Conservation (phyloP, 1,140 invertebrate species). For the Drosophila chauvacae region DNA sequence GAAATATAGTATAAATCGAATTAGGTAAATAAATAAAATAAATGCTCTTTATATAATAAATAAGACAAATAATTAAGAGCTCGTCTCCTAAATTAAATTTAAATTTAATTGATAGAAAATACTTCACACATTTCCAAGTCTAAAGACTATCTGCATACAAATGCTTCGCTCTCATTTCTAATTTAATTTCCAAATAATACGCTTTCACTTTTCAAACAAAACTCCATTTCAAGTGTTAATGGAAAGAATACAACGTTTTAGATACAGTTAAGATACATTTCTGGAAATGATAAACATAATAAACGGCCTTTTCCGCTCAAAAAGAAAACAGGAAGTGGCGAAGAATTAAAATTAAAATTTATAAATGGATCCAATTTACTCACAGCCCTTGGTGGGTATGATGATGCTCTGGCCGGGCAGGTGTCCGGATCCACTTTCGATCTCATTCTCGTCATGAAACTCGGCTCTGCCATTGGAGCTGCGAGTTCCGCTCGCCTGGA, state of each 20-base stretch:
- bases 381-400: conserved; percentile 92
- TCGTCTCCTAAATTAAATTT: neutral
- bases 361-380: conserved; percentile 82
- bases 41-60: neutral
- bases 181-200: conserved; percentile 15
- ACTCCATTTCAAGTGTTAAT: neutral
- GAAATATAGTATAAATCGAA: conserved; percentile 4
- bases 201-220: conserved; percentile 14
- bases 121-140: neutral
- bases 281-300: neutral
- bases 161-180: conserved; percentile 3
- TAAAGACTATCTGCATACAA: conserved; percentile 4
- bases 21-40: neutral
- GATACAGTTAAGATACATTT: conserved; percentile 7
- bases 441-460: conserved; percentile 69
- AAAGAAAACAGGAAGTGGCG: conserved; percentile 5
- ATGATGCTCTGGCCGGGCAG: conserved; percentile 86
- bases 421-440: conserved; percentile 63
- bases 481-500: conserved; percentile 52
- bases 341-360: neutral
- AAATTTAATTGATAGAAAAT: neutral
- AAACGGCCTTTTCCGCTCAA: neutral
- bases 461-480: conserved; percentile 73
- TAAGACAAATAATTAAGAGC: neutral
- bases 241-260: neutral